Evolutionary conservation across 2,888 invertebrate genomes (phyloP).

Genomic region (Platynereis dumerilii): DNA sequence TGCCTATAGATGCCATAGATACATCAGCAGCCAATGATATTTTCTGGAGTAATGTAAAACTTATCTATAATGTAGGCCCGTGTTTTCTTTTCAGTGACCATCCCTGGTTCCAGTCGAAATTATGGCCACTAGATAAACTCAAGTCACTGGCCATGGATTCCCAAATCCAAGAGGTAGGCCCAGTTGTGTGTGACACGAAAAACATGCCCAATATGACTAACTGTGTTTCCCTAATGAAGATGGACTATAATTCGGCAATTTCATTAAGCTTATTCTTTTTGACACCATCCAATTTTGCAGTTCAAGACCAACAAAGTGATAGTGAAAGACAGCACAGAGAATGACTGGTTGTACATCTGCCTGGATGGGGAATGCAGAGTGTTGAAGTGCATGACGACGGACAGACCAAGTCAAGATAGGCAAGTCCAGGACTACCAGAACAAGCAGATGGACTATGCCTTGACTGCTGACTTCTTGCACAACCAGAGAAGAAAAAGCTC

Average conservation of each 20-base stretch:
- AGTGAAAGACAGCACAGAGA: slow-evolving; percentile 44
- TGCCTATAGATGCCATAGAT: background rate
- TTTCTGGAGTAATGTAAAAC: background rate
- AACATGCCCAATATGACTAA: no score
- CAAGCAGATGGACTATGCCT: no score
- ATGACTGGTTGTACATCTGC: slow-evolving; percentile 56
- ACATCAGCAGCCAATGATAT: background rate
- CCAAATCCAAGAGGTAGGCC: slow-evolving; percentile 52
- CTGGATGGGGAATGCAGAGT: slow-evolving; percentile 41
- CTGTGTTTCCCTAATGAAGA: no score
- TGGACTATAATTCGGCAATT: background rate
- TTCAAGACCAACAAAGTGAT: slow-evolving; percentile 55
- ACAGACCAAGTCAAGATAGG: no score
- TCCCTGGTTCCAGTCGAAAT: slow-evolving; percentile 41
- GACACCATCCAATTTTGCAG: slow-evolving; percentile 35
- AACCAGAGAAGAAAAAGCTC: no score
- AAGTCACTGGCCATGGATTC: slow-evolving; percentile 47
- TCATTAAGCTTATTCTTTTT: background rate
- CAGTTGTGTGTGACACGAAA: no score
- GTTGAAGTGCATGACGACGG: no score
- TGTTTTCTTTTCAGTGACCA: slow-evolving; percentile 15
- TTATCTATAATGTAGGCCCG: no score
- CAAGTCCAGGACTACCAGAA: no score
- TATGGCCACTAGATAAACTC: slow-evolving; percentile 45
- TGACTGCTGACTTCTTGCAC: no score